A percentile compares a stretch with the other conserved stretches of the same genome.
phyloP scores from a whole-genome alignment of 2,797 vertebrate species.

The Anabacerthia variegaticeps region DNA sequence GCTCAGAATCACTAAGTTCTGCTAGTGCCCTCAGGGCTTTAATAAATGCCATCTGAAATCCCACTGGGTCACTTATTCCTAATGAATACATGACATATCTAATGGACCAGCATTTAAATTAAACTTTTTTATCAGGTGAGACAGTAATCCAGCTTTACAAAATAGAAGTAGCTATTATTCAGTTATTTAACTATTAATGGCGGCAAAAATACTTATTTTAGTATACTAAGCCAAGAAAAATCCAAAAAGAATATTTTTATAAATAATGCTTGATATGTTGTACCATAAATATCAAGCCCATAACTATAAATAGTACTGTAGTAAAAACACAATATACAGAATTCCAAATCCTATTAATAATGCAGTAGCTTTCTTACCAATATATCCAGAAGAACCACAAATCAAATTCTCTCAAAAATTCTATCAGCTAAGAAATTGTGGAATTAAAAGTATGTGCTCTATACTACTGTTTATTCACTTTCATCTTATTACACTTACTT shows the following conservation, averaged over 20 bases:
- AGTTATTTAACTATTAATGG: not conserved
- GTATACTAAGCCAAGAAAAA: not conserved
- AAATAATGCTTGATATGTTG: not conserved
- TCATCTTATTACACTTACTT: not conserved
- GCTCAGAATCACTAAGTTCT: not conserved
- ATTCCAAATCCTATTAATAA: not conserved
- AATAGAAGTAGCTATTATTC: not conserved
- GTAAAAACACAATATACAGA: not conserved
- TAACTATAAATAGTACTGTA: not conserved
- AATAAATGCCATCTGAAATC: not conserved
- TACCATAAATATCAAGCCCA: not conserved
- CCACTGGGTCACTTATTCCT: not conserved
- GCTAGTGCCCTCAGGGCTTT: not conserved
- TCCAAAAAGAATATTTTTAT: not conserved
- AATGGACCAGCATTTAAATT: not conserved
- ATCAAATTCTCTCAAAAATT: not conserved
- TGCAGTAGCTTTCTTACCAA: not conserved
- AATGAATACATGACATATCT: not conserved
- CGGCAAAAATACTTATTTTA: not conserved
- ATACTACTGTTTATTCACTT: not conserved
- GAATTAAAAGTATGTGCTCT: not conserved
- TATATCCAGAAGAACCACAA: not conserved
- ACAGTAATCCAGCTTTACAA: not conserved
- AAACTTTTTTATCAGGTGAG: not conserved
- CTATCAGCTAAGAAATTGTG: not conserved